Base-by-base conservation (phyloP, 2,888 invertebrate species). In the Rhabditoides inermis region DNA sequence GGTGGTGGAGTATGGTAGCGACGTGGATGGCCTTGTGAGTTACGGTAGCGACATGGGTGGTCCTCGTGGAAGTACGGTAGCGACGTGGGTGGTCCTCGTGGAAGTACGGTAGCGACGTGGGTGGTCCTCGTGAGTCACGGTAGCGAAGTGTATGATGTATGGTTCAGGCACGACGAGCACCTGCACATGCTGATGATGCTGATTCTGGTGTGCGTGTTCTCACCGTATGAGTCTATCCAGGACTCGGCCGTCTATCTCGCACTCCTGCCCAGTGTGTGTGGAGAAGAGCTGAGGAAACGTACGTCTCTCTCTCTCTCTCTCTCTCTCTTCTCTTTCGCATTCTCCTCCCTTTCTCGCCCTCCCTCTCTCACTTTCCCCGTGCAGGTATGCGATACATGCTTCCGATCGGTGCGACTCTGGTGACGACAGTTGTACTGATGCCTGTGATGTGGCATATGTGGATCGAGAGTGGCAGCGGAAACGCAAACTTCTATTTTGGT, bases 401-500 rank as follows among this genome's bases (percentile, higher is more conserved):
- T 76, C 83, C 92, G 36, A 88, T 91, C 15, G 85, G 86, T n/a
- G 88, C 88, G 71, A 87, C 90, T 73, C 85, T 92, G 76, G 82
- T 91, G 46, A 86, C 88, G 50, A 88, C 90, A 18, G 85, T 89
- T 28, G 86, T 88, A 3, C 84, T 98, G 66, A 90, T 90, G 48
- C 73, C 98, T 1, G 87, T 91, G 2, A 85, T 95, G 49, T 95
- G 92, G 89, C 88, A 95, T 78, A 83, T 98, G 37, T 99, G 98
- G 98, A 90, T 98, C 67, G 90, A 90, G 78, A 86, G 89, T 10
- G 89, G 94, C 37, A 92, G 94, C 39, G 98, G 95, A 5, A 99
- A 99, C 82, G 94, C 98, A 0, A 99, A 99, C 80, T 99, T 98
- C 79, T 99, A 92, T 81, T 99, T 98, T 79, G 95, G 92, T 32